These are phyloP conservation scores for Coenonympha glycerion DNA, from an alignment of 2,888 invertebrate species.

Conservation along the genomic window DNA sequence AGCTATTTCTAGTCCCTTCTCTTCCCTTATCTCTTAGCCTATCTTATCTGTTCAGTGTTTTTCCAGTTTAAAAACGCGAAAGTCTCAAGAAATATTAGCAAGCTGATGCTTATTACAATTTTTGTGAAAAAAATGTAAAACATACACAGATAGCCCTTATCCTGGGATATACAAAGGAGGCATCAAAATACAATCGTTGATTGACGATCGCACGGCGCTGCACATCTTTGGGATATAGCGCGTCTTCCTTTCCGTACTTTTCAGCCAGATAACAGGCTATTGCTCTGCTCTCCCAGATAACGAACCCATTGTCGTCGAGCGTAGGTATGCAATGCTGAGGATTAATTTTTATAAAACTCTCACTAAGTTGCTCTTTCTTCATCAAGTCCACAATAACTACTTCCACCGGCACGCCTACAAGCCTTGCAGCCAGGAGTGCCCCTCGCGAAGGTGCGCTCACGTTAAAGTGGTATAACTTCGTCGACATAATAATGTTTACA, in stretches of 20 bases:
- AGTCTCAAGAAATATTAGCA: no score
- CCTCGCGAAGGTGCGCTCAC: conserved; percentile 78
- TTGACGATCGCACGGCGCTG: conserved; percentile 76
- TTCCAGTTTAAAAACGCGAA: no score
- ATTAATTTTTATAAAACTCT: conserved; percentile 77
- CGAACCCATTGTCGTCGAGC: conserved; percentile 79
- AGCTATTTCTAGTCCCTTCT: no score
- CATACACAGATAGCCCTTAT: conserved; percentile 79
- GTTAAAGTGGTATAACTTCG: conserved; percentile 77
- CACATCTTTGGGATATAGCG: conserved; percentile 77
- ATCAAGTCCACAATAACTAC: conserved; percentile 74
- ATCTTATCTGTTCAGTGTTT: no score
- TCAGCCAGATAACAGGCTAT: conserved; percentile 78
- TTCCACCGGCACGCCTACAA: conserved; percentile 69
- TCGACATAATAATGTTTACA: conserved; percentile 7
- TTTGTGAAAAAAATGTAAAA: conserved; percentile 20
- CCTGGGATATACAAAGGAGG: conserved; percentile 77
- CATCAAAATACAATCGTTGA: conserved; percentile 79
- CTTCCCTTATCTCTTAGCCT: no score
- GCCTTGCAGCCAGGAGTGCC: conserved; percentile 76
- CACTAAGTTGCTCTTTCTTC: conserved; percentile 75
- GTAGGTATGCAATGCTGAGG: conserved; percentile 82
- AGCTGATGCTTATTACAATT: no score
- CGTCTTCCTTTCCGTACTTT: conserved; percentile 76
- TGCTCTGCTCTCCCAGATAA: conserved; percentile 81